Percentiles rank a stretch among this genome's conserved stretches.
Conservation (phyloP, 2,888 invertebrate genomes). For the Archips crataeganus region DNA sequence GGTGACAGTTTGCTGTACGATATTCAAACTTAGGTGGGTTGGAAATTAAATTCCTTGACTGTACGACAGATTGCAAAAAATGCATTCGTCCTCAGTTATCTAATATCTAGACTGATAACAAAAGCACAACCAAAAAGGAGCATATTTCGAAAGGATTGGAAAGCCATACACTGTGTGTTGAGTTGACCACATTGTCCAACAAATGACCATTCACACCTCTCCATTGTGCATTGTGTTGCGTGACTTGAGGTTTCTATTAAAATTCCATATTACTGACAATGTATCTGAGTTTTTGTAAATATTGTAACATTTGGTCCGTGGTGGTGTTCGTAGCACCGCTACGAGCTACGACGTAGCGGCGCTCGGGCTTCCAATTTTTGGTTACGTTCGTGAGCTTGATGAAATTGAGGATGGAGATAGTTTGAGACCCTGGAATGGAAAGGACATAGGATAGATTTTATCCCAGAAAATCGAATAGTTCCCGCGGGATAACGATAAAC, state of each 20-base stretch:
- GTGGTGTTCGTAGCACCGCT: slow-evolving; percentile 8
- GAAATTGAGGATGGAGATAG: too few relatives aligned
- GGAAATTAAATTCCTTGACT: background rate
- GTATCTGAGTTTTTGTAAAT: slow-evolving; percentile 44
- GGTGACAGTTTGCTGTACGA: too few relatives aligned
- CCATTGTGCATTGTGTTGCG: slow-evolving; percentile 52
- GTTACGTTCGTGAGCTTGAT: too few relatives aligned
- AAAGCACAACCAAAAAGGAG: background rate
- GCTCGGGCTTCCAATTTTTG: background rate
- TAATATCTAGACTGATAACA: slow-evolving; percentile 10
- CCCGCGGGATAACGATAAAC: too few relatives aligned
- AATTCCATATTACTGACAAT: slow-evolving; percentile 44
- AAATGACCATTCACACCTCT: slow-evolving; percentile 36
- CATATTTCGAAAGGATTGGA: slow-evolving; percentile 34
- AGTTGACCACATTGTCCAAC: slow-evolving; percentile 32
- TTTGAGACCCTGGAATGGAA: too few relatives aligned
- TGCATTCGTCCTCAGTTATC: slow-evolving; percentile 22
- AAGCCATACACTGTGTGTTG: background rate
- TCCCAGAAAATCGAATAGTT: too few relatives aligned
- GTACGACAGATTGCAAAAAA: background rate
- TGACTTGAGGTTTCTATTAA: slow-evolving; percentile 52
- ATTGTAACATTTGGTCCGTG: slow-evolving; percentile 33
- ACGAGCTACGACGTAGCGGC: background rate
- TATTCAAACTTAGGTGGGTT: too few relatives aligned
- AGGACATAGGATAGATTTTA: too few relatives aligned